Evolutionary conservation across 1,140 invertebrate genomes (phyloP).

Genomic region (Pollicipes pollicipes): DNA sequence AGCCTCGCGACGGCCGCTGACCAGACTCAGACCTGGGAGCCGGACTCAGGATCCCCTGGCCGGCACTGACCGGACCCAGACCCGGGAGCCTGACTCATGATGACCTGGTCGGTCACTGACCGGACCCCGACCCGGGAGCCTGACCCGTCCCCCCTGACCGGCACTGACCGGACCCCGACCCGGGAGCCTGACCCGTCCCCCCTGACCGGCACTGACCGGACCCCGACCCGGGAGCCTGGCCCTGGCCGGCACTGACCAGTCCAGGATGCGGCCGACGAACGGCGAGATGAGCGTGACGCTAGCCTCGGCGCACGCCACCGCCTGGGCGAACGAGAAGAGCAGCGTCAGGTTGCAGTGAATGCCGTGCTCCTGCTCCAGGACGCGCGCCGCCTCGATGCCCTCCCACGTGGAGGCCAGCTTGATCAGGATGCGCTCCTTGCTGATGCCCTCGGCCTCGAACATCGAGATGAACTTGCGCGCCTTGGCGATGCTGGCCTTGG

Average conservation of each 20-base stretch:
- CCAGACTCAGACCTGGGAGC: no score
- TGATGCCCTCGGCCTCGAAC: slow-evolving; percentile 74
- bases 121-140: no score
- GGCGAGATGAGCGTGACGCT: slow-evolving; percentile 95
- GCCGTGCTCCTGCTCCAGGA: slow-evolving; percentile 73
- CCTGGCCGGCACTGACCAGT: slow-evolving; percentile 48
- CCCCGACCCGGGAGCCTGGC: no score
- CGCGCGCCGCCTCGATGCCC: slow-evolving; percentile 90
- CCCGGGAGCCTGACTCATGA: no score
- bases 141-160: no score
- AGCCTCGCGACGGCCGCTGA: no score
- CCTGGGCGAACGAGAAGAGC: slow-evolving; percentile 86
- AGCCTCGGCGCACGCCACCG: slow-evolving; percentile 94
- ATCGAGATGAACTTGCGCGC: slow-evolving; percentile 71
- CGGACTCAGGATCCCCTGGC: no score
- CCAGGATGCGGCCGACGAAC: slow-evolving; percentile 68
- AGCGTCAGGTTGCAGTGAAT: slow-evolving; percentile 97
- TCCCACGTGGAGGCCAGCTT: slow-evolving; percentile 98
- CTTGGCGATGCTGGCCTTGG: slow-evolving; percentile 72
- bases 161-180: no score
- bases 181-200: no score
- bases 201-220: no score
- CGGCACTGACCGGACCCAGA: no score
- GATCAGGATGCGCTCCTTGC: slow-evolving; percentile 84
- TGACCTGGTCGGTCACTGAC: no score